Conservation (phyloP, 2,113 vertebrate species). For the Malurus melanocephalus region DNA sequence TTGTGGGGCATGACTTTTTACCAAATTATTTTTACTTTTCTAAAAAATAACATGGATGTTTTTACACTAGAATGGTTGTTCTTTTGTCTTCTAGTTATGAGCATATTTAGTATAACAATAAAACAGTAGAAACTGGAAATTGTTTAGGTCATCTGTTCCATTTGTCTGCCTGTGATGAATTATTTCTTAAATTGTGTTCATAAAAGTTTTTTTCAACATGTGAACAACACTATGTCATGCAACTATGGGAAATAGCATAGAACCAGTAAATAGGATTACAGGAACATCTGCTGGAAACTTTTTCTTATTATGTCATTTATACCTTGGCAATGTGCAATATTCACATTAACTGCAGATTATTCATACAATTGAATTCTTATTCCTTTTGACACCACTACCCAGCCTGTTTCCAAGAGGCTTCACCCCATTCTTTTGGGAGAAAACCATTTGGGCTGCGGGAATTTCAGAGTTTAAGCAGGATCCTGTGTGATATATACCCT, state of each 20-base stretch:
- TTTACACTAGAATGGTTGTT: not conserved
- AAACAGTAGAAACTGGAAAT: not conserved
- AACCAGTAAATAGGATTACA: constrained; percentile 22
- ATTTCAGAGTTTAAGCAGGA: not conserved
- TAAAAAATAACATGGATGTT: not conserved
- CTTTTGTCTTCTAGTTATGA: not conserved
- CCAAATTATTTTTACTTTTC: not conserved
- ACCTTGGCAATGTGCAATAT: not conserved
- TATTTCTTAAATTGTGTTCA: not conserved
- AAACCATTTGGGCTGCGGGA: not conserved
- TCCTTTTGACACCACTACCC: not conserved
- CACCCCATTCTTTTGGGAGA: not conserved
- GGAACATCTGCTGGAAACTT: constrained; percentile 11
- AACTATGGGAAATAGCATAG: not conserved
- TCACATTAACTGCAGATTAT: constrained; percentile 14
- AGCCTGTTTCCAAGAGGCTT: not conserved
- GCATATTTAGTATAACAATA: not conserved
- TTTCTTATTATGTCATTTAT: constrained; percentile 2
- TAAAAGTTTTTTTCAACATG: not conserved
- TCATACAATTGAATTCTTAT: not conserved
- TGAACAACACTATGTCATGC: not conserved
- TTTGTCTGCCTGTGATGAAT: not conserved
- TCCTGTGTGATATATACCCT: not conserved
- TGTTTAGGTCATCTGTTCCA: not conserved
- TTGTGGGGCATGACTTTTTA: not conserved